Evolutionary conservation across 1,140 invertebrate species (phyloP), one percentile per base, ranked within the genome.

Genomic region (Pomacea maculata): DNA sequence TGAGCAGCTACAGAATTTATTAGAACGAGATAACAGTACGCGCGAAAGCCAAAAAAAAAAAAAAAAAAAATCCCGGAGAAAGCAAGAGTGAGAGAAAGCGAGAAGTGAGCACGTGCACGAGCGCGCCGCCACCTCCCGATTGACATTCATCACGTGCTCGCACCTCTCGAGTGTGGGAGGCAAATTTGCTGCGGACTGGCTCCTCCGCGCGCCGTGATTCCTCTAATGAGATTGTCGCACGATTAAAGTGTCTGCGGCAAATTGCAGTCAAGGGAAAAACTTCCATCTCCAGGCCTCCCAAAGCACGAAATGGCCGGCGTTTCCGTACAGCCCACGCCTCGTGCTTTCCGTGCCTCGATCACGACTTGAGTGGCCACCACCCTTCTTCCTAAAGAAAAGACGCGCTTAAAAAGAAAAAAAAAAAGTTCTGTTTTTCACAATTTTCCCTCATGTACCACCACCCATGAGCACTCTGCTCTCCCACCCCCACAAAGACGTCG

Each of bases 241-340:
- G 14, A 70, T 70, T 70, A 70, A 70, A 70, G 67, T 70, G 67
- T 70, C 67, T 70, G 67, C 14, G 21, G n/a, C 67, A 70, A 70
- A 70, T 70, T 70, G 21, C 29, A 70, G 21, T 14, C 67, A 70
- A n/a, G 67, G n/a, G 21, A 70, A 70, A 70, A 70, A 70, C 67
- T 70, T 70, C 11, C 29, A 25, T 70, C 67, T 70, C 67, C 11
- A 70, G 67, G 14, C n/a, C 29, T 34, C 10, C 10, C 67, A 70
- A 21, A 34, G 67, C n/a, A 70, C n/a, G n/a, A 70, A 34, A 70
- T n/a, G 67, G 67, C 67, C 21, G 11, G 67, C 67, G 11, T 14
- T n/a, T 45, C 10, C 29, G 29, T 25, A 12, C 10, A n/a, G 0
- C 10, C 10, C n/a, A 34, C 67, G 14, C 21, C 29, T 70, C 12